Base-by-base conservation (phyloP, 2,888 invertebrate genomes). In the Marasmarcha lunaedactyla region DNA sequence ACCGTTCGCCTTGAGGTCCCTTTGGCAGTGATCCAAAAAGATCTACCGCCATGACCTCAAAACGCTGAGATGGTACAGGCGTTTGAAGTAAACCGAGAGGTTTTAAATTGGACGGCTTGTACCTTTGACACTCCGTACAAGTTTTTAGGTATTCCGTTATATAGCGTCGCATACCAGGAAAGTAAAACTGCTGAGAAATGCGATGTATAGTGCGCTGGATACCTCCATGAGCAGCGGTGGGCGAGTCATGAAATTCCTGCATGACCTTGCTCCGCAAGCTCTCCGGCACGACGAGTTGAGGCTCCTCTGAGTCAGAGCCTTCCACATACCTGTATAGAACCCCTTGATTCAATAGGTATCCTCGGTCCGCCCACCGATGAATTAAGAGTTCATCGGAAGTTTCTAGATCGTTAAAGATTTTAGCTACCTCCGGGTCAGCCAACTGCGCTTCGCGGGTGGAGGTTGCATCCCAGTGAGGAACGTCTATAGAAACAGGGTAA, bases 11-110 rank as follows among this genome's bases (percentile, higher is more conserved):
- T 11, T 36, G 15, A 4, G 15, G 9, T 2, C 36, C 36, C 11
- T 15, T 14, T 4, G 36, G 38, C 10, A 38, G 25, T 9, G 38
- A n/a, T n/a, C n/a, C n/a, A n/a, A n/a, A n/a, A n/a, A n/a, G n/a
- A n/a, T n/a, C n/a, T n/a, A n/a, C n/a, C 33, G 38, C 33, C 13
- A 38, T n/a, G 10, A 38, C 38, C 20, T 38, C 33, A 33, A 30
- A 30, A 7, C 38, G 14, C 25, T 38, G 38, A n/a, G 14, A 15
- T 7, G 14, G 13, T 3, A 34, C 38, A 34, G 36, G 15, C 3
- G 36, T 36, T 14, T 36, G 36, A 4, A 20, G 5, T 2, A 36
- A 11, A n/a, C 36, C 36, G 6, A 11, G 2, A 9, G 36, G 36
- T 20, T 36, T 36, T 4, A 5, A 2, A 15, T 36, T 36, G 3